Evolutionary conservation across 2,797 vertebrate genomes (phyloP), one percentile per base, ranked within the genome.

Genomic region (Danio choprae): DNA sequence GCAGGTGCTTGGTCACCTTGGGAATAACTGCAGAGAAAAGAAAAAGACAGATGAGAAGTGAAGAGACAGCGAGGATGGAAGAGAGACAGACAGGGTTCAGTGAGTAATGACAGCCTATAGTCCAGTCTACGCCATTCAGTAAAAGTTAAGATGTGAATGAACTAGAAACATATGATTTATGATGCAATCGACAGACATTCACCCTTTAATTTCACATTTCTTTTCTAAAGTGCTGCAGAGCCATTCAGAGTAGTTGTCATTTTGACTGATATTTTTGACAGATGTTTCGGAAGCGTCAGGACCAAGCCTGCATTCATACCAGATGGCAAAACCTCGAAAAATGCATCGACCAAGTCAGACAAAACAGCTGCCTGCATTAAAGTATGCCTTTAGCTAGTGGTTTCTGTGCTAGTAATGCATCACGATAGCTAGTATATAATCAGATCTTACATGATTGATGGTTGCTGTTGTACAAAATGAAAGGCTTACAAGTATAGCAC

Each of bases 1-100:
- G 94, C 83, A 99, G 92, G 87, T 97, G 96, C 91, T 95, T 98
- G 65, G 98, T 99, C 88, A 99, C 97, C 88, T 96, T 96, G 1
- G 98, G 98, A 90, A 99, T 99, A 89, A 99, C 98, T 99, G 82
- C 6, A 44, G n/a, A 20, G n/a, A 41, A 62, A 77, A 76, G 0
- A 38, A 81, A 50, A 15, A 38, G 22, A 58, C 62, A 71, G 6
- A 48, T 13, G 62, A 29, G 0, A 7, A 70, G 36, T 9, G 10
- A 7, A 48, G 9, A 74, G 18, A 58, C 18, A 48, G 2, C 16
- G 13, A 77, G 48, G 41, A 41, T 69, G 6, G 18, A 41, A 40
- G 18, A 64, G 7, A 64, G 67, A 40, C 4, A 56, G 11, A 22
- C 7, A 64, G 38, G 58, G 13, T 46, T 59, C 3, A 59, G 20